Base-by-base conservation (phyloP, 1,140 invertebrate species). In the Nephotettix cincticeps region DNA sequence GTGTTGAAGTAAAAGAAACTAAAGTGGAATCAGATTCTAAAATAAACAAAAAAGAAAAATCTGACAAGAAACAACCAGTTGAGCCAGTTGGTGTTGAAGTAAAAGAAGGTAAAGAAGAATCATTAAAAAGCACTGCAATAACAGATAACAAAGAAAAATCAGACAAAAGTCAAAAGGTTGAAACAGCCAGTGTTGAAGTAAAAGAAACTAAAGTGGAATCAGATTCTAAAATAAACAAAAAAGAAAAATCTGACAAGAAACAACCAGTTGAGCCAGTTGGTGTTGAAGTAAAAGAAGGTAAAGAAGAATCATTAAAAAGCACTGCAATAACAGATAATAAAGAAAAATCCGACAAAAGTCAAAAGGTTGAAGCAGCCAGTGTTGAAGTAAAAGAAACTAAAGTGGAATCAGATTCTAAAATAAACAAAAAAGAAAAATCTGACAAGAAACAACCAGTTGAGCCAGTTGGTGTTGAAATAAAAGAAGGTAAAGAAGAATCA, bases 71-170 rank as follows among this genome's bases (percentile, higher is more conserved):
- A 68, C 71, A 56, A 25, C 54, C 73, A 68, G 68, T 71, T 29
- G 72, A 78, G 71, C 54, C 65, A 30, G 47, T 76, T 63, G 54
- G 69, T n/a, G n/a, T n/a, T n/a, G n/a, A n/a, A n/a, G n/a, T n/a
- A 68, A 63, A 69, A 68, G 54, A 56, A 74, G 75, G 71, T 70
- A 77, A 73, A 71, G 73, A 73, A 71, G 73, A 73, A 70, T 68
- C 71, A 61, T 64, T 78, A 73, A 68, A 75, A 61, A 69, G 72
- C 70, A 71, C 73, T 47, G 56, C n/a, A n/a, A 76, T 72, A 70
- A 72, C 71, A 68, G 72, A 72, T 73, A 73, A 73, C 69, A 23
- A 77, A 69, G 30, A 75, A 68, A 73, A 73, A 69, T 66, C 75
- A 72, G 73, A 68, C 72, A 77, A 71, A 70, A 73, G 23, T 43